Percentiles rank a stretch among this genome's conserved stretches.
Conservation (phyloP, 1,140 invertebrate genomes). For the Hestina assimilis region DNA sequence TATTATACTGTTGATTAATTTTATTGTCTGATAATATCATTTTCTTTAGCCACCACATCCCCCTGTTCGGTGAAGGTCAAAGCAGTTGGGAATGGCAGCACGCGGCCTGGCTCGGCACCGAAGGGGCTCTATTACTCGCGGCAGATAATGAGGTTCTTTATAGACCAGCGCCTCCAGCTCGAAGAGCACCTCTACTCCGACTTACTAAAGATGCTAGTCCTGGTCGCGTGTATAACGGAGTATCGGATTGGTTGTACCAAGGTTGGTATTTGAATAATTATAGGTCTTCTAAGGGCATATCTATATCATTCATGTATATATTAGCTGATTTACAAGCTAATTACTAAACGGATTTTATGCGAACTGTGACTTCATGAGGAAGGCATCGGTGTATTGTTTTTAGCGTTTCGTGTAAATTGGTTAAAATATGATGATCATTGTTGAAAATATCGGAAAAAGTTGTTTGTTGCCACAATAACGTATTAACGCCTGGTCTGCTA, state of each 20-base stretch:
- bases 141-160: constrained; percentile 93
- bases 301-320: too few relatives aligned
- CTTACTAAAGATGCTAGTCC: constrained; percentile 87
- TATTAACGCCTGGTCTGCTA: too few relatives aligned
- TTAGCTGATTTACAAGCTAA: too few relatives aligned
- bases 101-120: constrained; percentile 87
- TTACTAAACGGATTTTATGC: not conserved
- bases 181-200: constrained; percentile 73
- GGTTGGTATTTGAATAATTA: constrained; percentile 81
- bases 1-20: not conserved
- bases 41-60: constrained; percentile 85
- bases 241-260: constrained; percentile 97
- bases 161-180: constrained; percentile 82
- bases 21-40: not conserved
- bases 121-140: constrained; percentile 84
- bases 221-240: constrained; percentile 91
- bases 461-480: too few relatives aligned
- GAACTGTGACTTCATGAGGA: too few relatives aligned
- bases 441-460: too few relatives aligned
- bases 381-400: too few relatives aligned
- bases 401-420: too few relatives aligned
- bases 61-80: constrained; percentile 84
- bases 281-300: too few relatives aligned
- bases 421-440: too few relatives aligned
- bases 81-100: constrained; percentile 86